Evolutionary conservation across 2,113 vertebrate species (phyloP).

Genomic region (Prinia subflava): DNA sequence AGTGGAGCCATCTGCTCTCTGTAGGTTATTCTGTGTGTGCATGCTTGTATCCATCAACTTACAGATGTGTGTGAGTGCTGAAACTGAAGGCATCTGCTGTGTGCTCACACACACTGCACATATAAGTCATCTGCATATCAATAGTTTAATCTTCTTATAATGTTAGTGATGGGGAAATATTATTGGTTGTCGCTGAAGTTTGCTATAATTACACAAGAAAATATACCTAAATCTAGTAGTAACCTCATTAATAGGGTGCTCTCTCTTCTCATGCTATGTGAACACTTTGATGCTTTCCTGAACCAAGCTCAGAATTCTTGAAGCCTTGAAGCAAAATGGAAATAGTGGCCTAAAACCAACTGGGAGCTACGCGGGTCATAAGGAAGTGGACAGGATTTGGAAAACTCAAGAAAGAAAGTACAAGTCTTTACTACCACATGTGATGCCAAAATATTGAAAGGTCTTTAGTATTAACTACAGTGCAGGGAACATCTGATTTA

Average conservation of each 20-base stretch:
- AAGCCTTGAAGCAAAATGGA: not conserved
- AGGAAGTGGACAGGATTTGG: not conserved
- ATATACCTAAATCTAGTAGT: not conserved
- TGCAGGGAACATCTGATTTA: not conserved
- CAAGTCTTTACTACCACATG: not conserved
- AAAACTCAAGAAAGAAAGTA: not conserved
- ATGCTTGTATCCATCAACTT: not conserved
- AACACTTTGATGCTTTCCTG: not conserved
- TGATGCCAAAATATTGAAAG: not conserved
- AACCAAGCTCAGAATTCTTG: not conserved
- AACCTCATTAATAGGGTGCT: not conserved
- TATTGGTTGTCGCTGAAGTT: not conserved
- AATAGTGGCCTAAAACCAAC: not conserved
- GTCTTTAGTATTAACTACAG: not conserved
- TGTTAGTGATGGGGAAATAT: not conserved
- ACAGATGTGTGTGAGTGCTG: rapidly evolving
- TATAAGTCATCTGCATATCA: not conserved
- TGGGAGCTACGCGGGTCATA: rapidly evolving
- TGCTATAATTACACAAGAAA: not conserved
- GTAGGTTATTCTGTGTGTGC: not conserved
- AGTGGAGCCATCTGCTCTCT: not conserved
- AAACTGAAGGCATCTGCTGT: not conserved
- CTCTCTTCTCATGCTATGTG: not conserved
- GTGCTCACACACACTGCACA: not conserved
- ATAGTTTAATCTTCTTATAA: not conserved